Base-by-base conservation (phyloP, 2,113 vertebrate genomes). In the Nannobrachium achirus region DNA sequence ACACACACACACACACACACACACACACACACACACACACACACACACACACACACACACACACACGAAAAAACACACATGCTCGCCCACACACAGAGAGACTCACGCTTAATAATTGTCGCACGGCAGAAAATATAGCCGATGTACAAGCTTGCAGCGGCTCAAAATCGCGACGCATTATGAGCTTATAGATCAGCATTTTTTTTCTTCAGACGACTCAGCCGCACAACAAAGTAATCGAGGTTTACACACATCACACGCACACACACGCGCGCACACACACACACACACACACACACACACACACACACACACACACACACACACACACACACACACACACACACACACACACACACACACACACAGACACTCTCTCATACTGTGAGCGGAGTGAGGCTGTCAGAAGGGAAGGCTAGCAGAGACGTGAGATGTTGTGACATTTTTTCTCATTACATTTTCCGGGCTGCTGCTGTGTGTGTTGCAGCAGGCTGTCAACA, bases 381-480 rank as follows among this genome's bases (percentile, higher is more conserved):
- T 33, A 33, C 25, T 33, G 56, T 74, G 80, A 84, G 71, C 33
- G 33, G 78, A 85, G 74, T 84, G 72, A 33, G 65, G 45, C 85
- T 89, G 88, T 86, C 89, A 86, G 75, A 81, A 74, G 60, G 82
- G 81, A 91, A 57, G 72, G 75, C 81, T 66, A 73, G 69, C 79
- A 66, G 79, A 81, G 76, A 78, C 81, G 75, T 88, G 90, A 90
- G 73, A 85, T 91, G 86, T 89, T 90, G 82, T 92, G 92, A 91
- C 91, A 91, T 76, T 76, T 87, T 88, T 81, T 71, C 90, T 93
- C 87, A 88, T 92, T 92, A 92, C 88, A 79, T 88, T 86, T 85
- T 86, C 84, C 82, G 84, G 58, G 63, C 25, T 33, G 70, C 84
- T 82, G 78, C 80, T 70, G 67, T 80, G 76, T 85, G 69, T 83